phyloP scores from a whole-genome alignment of 2,797 vertebrate genomes.

The Dicrostonyx torquatus region DNA sequence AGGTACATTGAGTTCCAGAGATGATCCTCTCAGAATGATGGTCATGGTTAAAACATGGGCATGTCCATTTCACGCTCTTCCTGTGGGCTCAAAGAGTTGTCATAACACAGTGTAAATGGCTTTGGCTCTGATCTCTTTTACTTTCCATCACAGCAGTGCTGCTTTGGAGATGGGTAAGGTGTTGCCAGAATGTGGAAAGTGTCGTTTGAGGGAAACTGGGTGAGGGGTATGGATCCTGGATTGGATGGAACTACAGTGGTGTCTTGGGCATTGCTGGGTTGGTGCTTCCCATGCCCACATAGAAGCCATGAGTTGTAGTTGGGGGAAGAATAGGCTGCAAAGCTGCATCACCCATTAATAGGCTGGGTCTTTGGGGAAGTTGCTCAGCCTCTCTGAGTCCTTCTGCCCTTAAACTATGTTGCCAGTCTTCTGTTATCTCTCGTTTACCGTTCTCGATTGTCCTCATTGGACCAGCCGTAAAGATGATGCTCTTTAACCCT shows the following conservation, averaged over 20 bases:
- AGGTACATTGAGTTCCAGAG: conserved; percentile 30
- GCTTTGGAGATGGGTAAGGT: neutral
- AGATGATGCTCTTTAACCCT: neutral
- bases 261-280: neutral
- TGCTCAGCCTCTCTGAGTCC: conserved; percentile 34
- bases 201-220: neutral
- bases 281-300: neutral
- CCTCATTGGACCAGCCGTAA: neutral
- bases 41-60: neutral
- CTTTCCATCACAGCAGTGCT: neutral
- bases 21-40: neutral
- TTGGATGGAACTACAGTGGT: neutral
- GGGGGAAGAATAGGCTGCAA: neutral
- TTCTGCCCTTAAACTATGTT: neutral
- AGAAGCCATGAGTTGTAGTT: neutral
- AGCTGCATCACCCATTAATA: neutral
- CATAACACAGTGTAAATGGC: neutral
- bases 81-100: neutral
- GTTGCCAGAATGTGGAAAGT: neutral
- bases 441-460: neutral
- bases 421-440: neutral
- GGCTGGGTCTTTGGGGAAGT: neutral
- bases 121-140: neutral
- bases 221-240: neutral
- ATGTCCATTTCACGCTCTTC: neutral